phyloP scores from a whole-genome alignment of 2,797 vertebrate species.

The Microcaecilia unicolor region DNA sequence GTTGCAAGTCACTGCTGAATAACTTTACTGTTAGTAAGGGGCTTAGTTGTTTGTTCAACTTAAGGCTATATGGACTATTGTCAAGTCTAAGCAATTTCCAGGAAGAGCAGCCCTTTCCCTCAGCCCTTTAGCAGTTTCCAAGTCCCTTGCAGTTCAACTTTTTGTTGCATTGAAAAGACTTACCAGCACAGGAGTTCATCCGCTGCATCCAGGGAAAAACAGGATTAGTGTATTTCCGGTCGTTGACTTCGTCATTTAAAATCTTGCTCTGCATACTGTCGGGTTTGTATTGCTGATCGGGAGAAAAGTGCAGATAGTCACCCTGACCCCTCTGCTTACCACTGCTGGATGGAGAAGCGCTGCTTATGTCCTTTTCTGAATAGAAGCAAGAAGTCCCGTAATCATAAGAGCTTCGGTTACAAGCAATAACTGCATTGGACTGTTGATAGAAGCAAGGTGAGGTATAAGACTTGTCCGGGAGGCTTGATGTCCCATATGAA shows the following conservation, averaged over 20 bases:
- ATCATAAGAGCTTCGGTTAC: conserved; percentile 60
- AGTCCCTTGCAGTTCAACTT: neutral
- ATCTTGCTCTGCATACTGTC: conserved; percentile 52
- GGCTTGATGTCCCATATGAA: conserved; percentile 59
- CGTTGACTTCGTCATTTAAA: conserved; percentile 54
- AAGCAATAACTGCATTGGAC: conserved; percentile 61
- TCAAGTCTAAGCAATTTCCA: no score
- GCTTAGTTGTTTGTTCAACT: no score
- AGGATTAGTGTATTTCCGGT: conserved; percentile 71
- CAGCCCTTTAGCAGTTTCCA: neutral
- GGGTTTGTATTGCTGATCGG: conserved; percentile 61
- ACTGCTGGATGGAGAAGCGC: conserved; percentile 47
- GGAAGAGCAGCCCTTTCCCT: no score
- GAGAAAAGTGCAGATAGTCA: conserved; percentile 59
- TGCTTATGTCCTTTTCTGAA: conserved; percentile 63
- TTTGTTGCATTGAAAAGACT: conserved; percentile 29
- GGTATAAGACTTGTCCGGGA: conserved; percentile 60
- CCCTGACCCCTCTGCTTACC: conserved; percentile 56
- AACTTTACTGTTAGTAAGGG: no score
- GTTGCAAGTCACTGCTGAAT: no score
- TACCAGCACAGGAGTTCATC: conserved; percentile 69
- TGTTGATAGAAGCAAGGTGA: conserved; percentile 65
- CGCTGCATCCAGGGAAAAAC: conserved; percentile 76
- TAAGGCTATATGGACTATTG: no score
- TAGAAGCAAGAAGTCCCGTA: conserved; percentile 70